Percentiles rank a stretch among this genome's conserved stretches.
These are phyloP conservation scores for Venturia canescens DNA, from an alignment of 1,140 invertebrate genomes.

Conservation along the genomic window DNA sequence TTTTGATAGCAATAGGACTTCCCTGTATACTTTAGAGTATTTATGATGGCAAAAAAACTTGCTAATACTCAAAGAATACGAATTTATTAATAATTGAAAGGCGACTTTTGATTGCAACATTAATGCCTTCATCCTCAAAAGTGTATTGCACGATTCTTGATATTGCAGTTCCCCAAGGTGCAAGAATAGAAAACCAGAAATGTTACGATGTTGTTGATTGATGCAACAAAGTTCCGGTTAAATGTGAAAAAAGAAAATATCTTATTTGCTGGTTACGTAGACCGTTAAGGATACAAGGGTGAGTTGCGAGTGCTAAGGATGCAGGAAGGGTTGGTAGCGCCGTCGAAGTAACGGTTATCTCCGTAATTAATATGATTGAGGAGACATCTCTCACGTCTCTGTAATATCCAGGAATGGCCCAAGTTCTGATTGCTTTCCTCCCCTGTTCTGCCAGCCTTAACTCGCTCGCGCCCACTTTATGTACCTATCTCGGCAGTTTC, in stretches of 20 bases:
- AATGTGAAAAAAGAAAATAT: background rate
- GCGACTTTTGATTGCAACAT: no score
- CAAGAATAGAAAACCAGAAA: no score
- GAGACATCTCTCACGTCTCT: slow-evolving; percentile 76
- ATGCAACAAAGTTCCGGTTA: background rate
- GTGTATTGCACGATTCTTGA: no score
- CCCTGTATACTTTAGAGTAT: slow-evolving; percentile 53
- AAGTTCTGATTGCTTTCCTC: slow-evolving; percentile 77
- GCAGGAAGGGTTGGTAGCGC: slow-evolving; percentile 53
- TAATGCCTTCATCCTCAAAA: no score
- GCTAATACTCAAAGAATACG: no score
- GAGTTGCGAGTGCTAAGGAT: slow-evolving; percentile 14
- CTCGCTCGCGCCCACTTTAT: slow-evolving; percentile 65
- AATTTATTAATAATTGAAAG: no score
- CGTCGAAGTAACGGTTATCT: slow-evolving; percentile 75
- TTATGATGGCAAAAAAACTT: no score
- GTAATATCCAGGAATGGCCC: slow-evolving; percentile 77
- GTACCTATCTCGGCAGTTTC: slow-evolving; percentile 70
- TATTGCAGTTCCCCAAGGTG: no score
- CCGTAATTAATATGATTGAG: slow-evolving; percentile 77
- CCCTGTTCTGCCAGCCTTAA: slow-evolving; percentile 44
- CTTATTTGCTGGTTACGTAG: background rate
- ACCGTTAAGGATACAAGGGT: background rate
- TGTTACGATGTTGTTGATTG: slow-evolving; percentile 41
- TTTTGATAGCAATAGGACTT: slow-evolving; percentile 43